Evolutionary conservation across 2,113 vertebrate species (phyloP).

Genomic region (Enhydra lutris): DNA sequence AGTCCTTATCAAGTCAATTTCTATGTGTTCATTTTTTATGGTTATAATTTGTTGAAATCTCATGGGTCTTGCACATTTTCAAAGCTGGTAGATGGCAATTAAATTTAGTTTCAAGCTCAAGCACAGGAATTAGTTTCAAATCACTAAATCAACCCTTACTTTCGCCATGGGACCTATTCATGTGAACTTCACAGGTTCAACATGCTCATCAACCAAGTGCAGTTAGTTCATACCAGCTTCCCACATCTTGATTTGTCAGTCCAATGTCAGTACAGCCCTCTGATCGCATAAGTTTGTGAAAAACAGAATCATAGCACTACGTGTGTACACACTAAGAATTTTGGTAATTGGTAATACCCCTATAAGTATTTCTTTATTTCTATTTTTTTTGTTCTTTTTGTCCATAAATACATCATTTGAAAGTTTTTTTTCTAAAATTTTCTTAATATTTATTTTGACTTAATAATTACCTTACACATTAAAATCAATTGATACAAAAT

Average conservation of each 20-base stretch:
- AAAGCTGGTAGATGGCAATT: slow-evolving; percentile 33
- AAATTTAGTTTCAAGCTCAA: slow-evolving; percentile 16
- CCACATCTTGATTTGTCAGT: not conserved
- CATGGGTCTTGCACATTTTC: not conserved
- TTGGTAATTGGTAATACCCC: not conserved
- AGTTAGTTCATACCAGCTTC: not conserved
- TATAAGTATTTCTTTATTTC: not conserved
- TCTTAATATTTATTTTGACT: not conserved
- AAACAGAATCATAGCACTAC: not conserved
- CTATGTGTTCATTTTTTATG: slow-evolving; percentile 16
- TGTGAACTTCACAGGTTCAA: not conserved
- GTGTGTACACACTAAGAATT: not conserved
- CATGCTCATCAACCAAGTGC: not conserved
- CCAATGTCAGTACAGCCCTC: rapidly evolving
- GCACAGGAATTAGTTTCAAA: not conserved
- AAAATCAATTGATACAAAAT: not conserved
- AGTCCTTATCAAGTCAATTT: not conserved
- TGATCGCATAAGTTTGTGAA: not conserved
- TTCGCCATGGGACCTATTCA: not conserved
- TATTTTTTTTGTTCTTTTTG: not conserved
- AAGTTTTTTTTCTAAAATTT: not conserved
- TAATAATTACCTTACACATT: not conserved
- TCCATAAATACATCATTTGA: not conserved
- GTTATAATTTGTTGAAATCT: slow-evolving; percentile 45
- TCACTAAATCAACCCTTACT: not conserved